Conservation (phyloP, 2,797 vertebrate species). For the Spondyliosoma cantharus region DNA sequence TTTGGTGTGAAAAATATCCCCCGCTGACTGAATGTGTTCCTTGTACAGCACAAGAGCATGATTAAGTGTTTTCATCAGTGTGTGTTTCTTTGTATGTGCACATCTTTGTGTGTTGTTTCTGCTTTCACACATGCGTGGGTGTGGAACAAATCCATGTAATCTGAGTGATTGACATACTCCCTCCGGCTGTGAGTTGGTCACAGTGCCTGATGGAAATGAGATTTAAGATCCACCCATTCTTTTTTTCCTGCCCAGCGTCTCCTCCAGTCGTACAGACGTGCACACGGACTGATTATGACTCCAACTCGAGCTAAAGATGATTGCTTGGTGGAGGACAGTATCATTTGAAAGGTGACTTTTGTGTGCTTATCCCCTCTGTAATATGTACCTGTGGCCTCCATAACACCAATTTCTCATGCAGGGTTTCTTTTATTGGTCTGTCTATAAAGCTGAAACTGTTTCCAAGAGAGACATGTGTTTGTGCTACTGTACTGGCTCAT, state of each 20-base stretch:
- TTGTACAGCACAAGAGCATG: conserved; percentile 60
- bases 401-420: not conserved
- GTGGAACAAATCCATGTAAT: conserved; percentile 78
- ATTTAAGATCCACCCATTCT: conserved; percentile 52
- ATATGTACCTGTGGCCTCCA: not conserved
- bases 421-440: not conserved
- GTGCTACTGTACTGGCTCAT: not conserved
- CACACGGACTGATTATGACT: conserved; percentile 19
- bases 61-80: conserved; percentile 65
- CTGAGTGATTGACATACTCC: conserved; percentile 77
- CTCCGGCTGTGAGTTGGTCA: conserved; percentile 62
- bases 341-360: conserved; percentile 9
- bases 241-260: conserved; percentile 38
- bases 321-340: conserved; percentile 13
- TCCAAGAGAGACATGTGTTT: not conserved
- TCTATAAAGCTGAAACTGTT: conserved; percentile 15
- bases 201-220: conserved; percentile 59
- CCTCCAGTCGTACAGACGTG: conserved; percentile 24
- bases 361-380: not conserved
- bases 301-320: conserved; percentile 8
- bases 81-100: conserved; percentile 54
- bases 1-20: conserved; percentile 60
- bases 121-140: conserved; percentile 60
- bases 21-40: conserved; percentile 53
- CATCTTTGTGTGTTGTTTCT: conserved; percentile 50